These are phyloP conservation scores for Heliconius aoede DNA, from an alignment of 2,888 invertebrate genomes.

Conservation along the genomic window DNA sequence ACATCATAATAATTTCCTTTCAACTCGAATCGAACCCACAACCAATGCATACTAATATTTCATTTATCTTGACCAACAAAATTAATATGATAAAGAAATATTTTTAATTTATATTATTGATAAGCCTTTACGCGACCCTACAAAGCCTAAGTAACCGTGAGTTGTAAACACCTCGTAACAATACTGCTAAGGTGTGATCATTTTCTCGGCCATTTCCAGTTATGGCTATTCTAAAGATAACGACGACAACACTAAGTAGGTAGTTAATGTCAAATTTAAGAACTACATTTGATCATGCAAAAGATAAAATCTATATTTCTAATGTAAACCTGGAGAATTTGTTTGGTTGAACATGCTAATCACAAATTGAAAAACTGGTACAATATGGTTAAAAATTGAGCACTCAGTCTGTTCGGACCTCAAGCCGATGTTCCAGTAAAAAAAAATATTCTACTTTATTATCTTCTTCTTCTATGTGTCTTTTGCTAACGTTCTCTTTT, in stretches of 20 bases:
- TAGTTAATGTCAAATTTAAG: slow-evolving; percentile 1
- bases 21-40: too few relatives aligned
- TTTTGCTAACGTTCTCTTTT: too few relatives aligned
- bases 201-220: slow-evolving; percentile 22
- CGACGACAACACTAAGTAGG: not conserved
- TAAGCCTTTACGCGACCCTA: not conserved
- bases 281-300: not conserved
- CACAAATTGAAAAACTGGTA: too few relatives aligned
- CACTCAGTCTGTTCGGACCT: too few relatives aligned
- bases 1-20: too few relatives aligned
- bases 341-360: too few relatives aligned
- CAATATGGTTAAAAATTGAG: too few relatives aligned
- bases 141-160: slow-evolving; percentile 14
- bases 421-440: too few relatives aligned
- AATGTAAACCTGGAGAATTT: too few relatives aligned
- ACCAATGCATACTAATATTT: too few relatives aligned
- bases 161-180: slow-evolving; percentile 21
- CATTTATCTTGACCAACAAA: not conserved
- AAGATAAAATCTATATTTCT: not conserved
- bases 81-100: not conserved
- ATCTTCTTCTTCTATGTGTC: too few relatives aligned
- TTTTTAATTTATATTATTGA: not conserved
- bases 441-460: too few relatives aligned
- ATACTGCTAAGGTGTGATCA: slow-evolving; percentile 28
- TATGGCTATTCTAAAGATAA: slow-evolving; percentile 23